Base-by-base conservation (phyloP, 2,797 vertebrate genomes). In the Siniperca scherzeri region DNA sequence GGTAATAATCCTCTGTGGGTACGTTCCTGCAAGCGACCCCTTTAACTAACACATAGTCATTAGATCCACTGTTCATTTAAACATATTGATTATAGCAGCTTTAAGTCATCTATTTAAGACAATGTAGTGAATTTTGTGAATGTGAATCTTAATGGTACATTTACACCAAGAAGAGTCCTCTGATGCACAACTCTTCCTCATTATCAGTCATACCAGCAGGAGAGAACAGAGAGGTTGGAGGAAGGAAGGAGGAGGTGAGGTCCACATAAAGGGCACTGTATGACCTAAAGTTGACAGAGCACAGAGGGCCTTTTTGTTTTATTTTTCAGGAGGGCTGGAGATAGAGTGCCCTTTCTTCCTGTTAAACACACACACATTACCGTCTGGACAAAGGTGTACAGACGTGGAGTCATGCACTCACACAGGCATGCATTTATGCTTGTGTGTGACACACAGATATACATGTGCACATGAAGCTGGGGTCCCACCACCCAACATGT, bases 281-380 rank as follows among this genome's bases (percentile, higher is more conserved):
- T 84, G 84, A 90, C 74, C 90, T 75, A 40, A 82, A 83, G 83
- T 59, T 84, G 83, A 82, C 17, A 25, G 64, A 90, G 82, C 84
- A 96, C 91, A 95, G 82, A 92, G 78, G 48, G 46, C 46, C 89
- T 92, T 92, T 91, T 85, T 93, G 87, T 92, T 87, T 80, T 55
- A 80, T 76, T 77, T 82, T 69, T 89, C 85, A 52, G 53, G 79
- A 86, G 90, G 70, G 77, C 85, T 78, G 78, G 71, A 76, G 76
- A 90, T 84, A 82, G 76, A 85, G 81, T 77, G 81, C 56, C 82
- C 87, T 82, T 90, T 91, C 88, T 88, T 79, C 77, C 83, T 82
- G 66, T 70, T 78, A 80, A 74, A 53, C 69, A 69, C 25, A 73
- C 74, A 59, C 76, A 75, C 78, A 61, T 14, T 76, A 48, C 42